Evolutionary conservation across 2,888 invertebrate genomes (phyloP), one percentile per base, ranked within the genome.

Genomic region (Drosophila aldrichi): DNA sequence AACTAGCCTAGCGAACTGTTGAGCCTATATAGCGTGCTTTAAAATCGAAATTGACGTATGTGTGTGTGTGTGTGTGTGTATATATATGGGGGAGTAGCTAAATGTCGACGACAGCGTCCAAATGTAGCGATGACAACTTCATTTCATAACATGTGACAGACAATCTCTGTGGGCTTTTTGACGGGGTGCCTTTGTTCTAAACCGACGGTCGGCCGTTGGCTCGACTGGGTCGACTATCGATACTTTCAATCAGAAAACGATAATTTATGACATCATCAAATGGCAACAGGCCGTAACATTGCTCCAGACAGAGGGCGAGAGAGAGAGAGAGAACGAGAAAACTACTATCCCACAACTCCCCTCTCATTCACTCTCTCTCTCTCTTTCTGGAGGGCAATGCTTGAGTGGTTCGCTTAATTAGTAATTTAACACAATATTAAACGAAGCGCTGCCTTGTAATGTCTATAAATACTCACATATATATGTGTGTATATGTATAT

Each of bases 211-310:
- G 16, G 63, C 34, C 9, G 16, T 49, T 70, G 57, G 9, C 41
- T 41, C 41, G 34, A 29, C 40, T 32, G 43, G 38, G 44, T 66
- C 59, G 52, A 49, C 51, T 88, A 84, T 89, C 83, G 78, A 81
- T 79, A 86, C 83, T 88, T 89, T 88, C 86, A 88, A 89, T 88
- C 88, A 86, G 74, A 90, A 85, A 80, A 80, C 86, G 82, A 89
- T 90, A 90, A 87, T 79, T 90, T 69, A 90, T 89, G 89, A 90
- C 90, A 90, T 90, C 89, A 89, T 83, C 82, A 69, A 62, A 55
- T 32, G 58, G 46, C 74, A 82, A 32, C 70, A 70, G 68, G 49
- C 82, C 82, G 79, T 74, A 79, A 70, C 70, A 69, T 67, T 38
- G 59, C 48, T 41, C 40, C 22, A 36, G 32, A 29, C 16, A 41